Conservation (phyloP, 2,888 invertebrate genomes). For the Drosophila fulvimacula region DNA sequence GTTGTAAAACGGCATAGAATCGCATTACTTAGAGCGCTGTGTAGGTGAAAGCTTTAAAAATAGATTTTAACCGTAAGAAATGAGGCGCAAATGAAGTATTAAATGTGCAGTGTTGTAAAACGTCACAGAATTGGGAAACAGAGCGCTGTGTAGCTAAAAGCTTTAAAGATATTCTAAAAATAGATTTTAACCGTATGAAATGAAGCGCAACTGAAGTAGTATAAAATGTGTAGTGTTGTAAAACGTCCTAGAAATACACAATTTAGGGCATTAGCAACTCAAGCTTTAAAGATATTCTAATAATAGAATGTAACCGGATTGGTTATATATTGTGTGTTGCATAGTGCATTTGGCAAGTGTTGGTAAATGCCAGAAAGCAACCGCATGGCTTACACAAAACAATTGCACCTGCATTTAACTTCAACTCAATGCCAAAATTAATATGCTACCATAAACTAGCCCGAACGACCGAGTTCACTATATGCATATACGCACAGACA, state of each 20-base stretch:
- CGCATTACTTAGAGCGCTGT: neutral
- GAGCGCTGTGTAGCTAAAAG: neutral
- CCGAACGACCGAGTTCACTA: constrained; percentile 30
- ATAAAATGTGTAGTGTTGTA: neutral
- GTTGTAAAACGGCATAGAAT: neutral
- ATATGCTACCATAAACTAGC: constrained; percentile 72
- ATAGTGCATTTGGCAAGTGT: constrained; percentile 22
- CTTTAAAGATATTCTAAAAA: neutral
- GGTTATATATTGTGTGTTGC: neutral
- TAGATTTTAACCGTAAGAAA: too few species aligned
- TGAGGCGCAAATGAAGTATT: too few species aligned
- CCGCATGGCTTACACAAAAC: constrained; percentile 54
- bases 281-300: neutral
- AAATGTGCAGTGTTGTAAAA: too few species aligned
- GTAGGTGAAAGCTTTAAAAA: neutral
- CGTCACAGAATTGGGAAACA: too few species aligned
- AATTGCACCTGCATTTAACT: constrained; percentile 70
- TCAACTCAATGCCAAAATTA: constrained; percentile 74
- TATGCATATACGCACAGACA: neutral
- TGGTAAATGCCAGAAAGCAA: constrained; percentile 48
- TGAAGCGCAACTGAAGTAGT: neutral
- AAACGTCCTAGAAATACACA: neutral
- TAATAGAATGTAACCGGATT: neutral
- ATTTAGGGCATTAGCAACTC: neutral
- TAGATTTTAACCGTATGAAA: neutral